phyloP scores from a whole-genome alignment of 2,888 invertebrate genomes.

The Ctena decussata region DNA sequence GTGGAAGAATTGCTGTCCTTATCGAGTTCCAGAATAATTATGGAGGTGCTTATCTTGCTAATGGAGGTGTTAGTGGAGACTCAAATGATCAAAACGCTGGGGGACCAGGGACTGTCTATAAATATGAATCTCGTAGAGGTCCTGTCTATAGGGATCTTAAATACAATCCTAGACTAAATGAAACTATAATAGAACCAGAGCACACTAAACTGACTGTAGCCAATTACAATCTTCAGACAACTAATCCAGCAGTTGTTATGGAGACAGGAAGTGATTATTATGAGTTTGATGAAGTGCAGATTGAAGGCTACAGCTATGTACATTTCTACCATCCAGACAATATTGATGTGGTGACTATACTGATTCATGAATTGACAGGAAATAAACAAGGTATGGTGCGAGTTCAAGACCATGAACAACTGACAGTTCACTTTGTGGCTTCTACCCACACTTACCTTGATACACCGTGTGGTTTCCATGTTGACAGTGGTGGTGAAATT shows the following conservation, averaged over 20 bases:
- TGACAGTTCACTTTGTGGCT: constrained; percentile 73
- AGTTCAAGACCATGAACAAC: constrained; percentile 71
- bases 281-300: constrained; percentile 78
- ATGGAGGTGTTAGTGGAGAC: constrained; percentile 67
- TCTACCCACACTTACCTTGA: constrained; percentile 79
- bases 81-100: constrained; percentile 55
- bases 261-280: constrained; percentile 70
- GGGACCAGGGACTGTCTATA: constrained; percentile 79
- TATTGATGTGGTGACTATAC: constrained; percentile 64
- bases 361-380: constrained; percentile 78
- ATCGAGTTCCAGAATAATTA: constrained; percentile 71
- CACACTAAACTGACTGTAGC: constrained; percentile 74
- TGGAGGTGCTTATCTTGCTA: constrained; percentile 71
- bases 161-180: constrained; percentile 75
- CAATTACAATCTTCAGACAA: constrained; percentile 66
- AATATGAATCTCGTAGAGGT: constrained; percentile 77
- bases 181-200: constrained; percentile 73
- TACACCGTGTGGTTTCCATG: constrained; percentile 78
- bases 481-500: constrained; percentile 75
- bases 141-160: constrained; percentile 79
- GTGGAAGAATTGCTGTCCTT: constrained; percentile 76
- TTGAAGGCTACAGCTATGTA: constrained; percentile 76
- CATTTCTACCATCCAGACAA: constrained; percentile 76
- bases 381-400: constrained; percentile 76
- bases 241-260: constrained; percentile 78